Conservation (phyloP, 2,113 vertebrate species). For the Probosciger aterrimus region DNA sequence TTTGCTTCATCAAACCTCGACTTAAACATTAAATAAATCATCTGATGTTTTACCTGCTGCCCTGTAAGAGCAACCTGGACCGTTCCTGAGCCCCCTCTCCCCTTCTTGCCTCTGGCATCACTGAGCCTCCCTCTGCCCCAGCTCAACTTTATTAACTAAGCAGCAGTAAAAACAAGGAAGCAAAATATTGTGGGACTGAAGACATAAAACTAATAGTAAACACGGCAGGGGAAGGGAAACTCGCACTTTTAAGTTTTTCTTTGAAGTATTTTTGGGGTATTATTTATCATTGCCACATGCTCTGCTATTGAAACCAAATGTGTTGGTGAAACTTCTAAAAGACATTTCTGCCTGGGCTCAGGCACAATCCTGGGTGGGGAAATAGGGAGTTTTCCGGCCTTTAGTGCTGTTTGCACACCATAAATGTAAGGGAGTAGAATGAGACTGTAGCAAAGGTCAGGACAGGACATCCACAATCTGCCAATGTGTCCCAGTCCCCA, state of each 20-base stretch:
- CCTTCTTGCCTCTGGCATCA: constrained; percentile 25
- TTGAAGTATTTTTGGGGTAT: constrained; percentile 77
- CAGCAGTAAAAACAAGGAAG: constrained; percentile 73
- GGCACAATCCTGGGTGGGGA: constrained; percentile 4
- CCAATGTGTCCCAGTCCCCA: not conserved
- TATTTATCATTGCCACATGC: constrained; percentile 78
- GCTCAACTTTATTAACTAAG: constrained; percentile 62
- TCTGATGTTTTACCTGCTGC: not conserved
- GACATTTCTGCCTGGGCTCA: constrained; percentile 10
- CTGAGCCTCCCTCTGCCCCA: not conserved
- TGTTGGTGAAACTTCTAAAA: constrained; percentile 54
- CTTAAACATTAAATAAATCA: not conserved
- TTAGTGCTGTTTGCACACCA: not conserved
- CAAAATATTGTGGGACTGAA: constrained; percentile 29
- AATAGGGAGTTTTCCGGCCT: constrained; percentile 2
- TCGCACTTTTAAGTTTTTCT: constrained; percentile 73
- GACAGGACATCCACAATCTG: not conserved
- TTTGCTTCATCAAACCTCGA: not conserved
- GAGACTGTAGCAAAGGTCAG: constrained; percentile 3
- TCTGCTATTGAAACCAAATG: constrained; percentile 75
- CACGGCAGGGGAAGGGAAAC: constrained; percentile 70
- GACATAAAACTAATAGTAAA: constrained; percentile 72
- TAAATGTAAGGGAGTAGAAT: not conserved
- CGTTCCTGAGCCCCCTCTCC: not conserved
- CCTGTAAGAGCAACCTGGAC: not conserved